Percentiles rank a stretch among this genome's conserved stretches.
These are phyloP conservation scores for Eulemur rubriventer DNA, from an alignment of 2,797 vertebrate genomes.

Conservation along the genomic window DNA sequence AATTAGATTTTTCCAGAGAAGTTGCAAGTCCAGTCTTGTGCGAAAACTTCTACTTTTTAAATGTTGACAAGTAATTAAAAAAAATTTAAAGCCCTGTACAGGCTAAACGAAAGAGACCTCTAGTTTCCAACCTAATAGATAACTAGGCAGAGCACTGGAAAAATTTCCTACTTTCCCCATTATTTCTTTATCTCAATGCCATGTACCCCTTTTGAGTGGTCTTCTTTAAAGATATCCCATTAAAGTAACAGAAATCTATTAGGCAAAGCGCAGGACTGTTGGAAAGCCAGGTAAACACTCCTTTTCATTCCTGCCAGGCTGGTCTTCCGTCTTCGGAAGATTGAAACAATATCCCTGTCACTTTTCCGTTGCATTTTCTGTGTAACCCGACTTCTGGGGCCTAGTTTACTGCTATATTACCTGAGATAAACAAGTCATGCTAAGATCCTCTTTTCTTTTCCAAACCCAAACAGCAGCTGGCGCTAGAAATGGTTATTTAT, in stretches of 20 bases:
- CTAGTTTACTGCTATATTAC: slow-evolving; percentile 70
- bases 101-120: slow-evolving; percentile 3
- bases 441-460: slow-evolving; percentile 57
- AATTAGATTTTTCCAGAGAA: slow-evolving; percentile 36
- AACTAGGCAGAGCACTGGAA: background rate
- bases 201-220: background rate
- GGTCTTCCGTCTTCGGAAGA: background rate
- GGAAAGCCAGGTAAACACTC: background rate
- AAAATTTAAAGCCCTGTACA: background rate
- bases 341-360: slow-evolving; percentile 43
- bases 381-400: slow-evolving; percentile 63
- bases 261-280: background rate
- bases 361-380: slow-evolving; percentile 53
- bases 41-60: slow-evolving; percentile 9
- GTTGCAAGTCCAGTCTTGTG: background rate
- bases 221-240: background rate
- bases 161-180: background rate
- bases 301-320: background rate
- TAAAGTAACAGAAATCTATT: background rate
- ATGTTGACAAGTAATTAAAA: background rate
- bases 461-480: slow-evolving; percentile 68
- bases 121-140: background rate
- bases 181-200: background rate
- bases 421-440: slow-evolving; percentile 73
- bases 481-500: slow-evolving; percentile 69